These are phyloP conservation scores for Corythaeola cristata DNA, from an alignment of 2,113 vertebrate genomes.

Conservation along the genomic window DNA sequence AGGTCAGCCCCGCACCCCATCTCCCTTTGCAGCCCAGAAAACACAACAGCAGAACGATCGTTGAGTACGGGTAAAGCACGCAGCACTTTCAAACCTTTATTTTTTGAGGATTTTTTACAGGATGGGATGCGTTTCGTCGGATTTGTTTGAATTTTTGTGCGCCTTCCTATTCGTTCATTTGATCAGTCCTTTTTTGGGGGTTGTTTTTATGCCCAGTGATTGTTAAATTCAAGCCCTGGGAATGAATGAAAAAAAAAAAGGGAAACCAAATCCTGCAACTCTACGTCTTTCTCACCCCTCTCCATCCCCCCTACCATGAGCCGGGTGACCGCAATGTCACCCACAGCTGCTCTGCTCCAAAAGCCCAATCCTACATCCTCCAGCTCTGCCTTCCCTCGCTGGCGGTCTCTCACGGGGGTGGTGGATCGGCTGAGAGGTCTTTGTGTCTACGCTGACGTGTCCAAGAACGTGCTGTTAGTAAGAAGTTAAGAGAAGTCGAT, in stretches of 20 bases:
- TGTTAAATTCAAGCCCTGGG: slow-evolving; percentile 67
- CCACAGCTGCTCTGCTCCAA: neutral
- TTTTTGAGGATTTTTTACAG: slow-evolving; percentile 28
- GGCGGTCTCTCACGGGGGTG: neutral
- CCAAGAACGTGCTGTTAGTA: slow-evolving; percentile 4
- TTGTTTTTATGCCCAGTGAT: slow-evolving; percentile 28
- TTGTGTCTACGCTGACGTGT: neutral
- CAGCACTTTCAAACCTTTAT: slow-evolving; percentile 73
- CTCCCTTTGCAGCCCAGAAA: slow-evolving; percentile 55
- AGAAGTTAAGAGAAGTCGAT: slow-evolving; percentile 31
- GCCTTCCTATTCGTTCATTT: neutral
- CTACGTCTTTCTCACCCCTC: neutral
- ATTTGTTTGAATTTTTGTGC: neutral
- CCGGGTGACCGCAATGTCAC: neutral
- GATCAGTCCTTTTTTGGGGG: neutral
- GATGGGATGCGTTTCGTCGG: neutral
- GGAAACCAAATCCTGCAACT: neutral
- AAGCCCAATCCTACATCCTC: slow-evolving; percentile 9
- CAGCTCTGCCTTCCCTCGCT: slow-evolving; percentile 49
- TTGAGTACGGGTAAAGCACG: slow-evolving; percentile 62
- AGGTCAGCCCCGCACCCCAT: neutral
- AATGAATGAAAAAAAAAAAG: neutral
- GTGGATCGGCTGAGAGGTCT: neutral
- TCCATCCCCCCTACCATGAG: neutral
- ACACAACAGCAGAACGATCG: slow-evolving; percentile 54